A percentile compares a stretch with the other conserved stretches of the same genome.
Evolutionary conservation across 2,113 vertebrate species (phyloP).

Genomic region (Ahaetulla prasina): DNA sequence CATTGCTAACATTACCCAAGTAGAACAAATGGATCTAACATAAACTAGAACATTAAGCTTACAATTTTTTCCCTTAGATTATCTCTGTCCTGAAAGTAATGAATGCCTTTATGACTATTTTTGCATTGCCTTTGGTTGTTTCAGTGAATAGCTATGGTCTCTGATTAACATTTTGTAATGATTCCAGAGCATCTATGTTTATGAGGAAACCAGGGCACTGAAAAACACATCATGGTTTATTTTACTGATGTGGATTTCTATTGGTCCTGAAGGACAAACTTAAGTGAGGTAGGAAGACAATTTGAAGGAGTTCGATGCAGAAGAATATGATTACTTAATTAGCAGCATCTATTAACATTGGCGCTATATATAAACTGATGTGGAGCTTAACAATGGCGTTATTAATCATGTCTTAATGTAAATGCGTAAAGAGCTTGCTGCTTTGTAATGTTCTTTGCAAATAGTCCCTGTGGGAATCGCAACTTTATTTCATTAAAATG

Average conservation of each 20-base stretch:
- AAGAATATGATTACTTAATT: conserved; percentile 50
- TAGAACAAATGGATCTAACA: conserved; percentile 34
- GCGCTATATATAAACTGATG: conserved; percentile 43
- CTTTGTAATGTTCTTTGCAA: conserved; percentile 61
- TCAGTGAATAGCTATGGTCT: conserved; percentile 39
- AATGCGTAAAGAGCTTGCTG: conserved; percentile 58
- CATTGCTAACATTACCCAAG: conserved; percentile 12
- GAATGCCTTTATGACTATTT: conserved; percentile 39
- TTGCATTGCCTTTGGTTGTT: conserved; percentile 28
- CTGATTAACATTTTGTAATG: conserved; percentile 32
- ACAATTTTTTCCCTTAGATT: conserved; percentile 19
- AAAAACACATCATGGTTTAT: conserved; percentile 39
- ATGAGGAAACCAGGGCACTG: conserved; percentile 11
- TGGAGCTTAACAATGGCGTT: conserved; percentile 56
- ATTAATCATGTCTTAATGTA: conserved; percentile 71
- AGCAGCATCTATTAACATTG: conserved; percentile 53
- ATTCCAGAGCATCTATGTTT: conserved; percentile 45
- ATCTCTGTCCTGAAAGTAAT: conserved; percentile 47
- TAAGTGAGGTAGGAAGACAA: conserved; percentile 48
- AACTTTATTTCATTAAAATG: conserved; percentile 68
- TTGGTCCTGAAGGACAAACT: conserved; percentile 40
- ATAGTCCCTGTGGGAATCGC: conserved; percentile 65
- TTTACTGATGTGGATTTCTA: conserved; percentile 34
- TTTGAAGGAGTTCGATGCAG: conserved; percentile 41
- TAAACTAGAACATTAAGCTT: conserved; percentile 40